Conservation (phyloP, 2,888 invertebrate genomes). For the Campoplex nolae region DNA sequence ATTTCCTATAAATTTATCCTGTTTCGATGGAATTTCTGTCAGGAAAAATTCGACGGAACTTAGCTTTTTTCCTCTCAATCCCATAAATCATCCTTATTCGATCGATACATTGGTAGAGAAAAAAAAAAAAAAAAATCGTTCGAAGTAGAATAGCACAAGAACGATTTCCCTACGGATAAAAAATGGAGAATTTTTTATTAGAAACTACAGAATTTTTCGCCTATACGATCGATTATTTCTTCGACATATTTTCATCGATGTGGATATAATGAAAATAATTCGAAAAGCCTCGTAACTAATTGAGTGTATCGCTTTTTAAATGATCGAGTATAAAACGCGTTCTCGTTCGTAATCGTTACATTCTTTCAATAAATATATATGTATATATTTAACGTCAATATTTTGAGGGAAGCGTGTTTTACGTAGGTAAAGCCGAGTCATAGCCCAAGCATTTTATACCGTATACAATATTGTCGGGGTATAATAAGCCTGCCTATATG, state of each 20-base stretch:
- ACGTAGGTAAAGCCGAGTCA: background rate
- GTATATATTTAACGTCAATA: background rate
- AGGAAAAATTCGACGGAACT: background rate
- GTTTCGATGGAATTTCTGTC: background rate
- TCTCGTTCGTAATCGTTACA: background rate
- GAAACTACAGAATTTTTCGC: background rate
- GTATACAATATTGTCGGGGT: slow-evolving; percentile 23
- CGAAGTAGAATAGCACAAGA: background rate
- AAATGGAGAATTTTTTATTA: background rate
- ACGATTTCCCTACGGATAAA: background rate
- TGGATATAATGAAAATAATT: background rate
- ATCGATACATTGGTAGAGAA: background rate
- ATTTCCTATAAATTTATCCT: too few relatives aligned
- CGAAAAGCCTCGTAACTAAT: background rate
- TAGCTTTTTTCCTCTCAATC: background rate
- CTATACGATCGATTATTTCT: background rate
- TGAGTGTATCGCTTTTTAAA: background rate
- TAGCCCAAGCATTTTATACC: background rate
- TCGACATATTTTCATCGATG: background rate
- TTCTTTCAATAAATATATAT: background rate
- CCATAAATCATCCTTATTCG: background rate
- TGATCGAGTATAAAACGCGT: background rate
- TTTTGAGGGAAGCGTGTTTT: background rate
- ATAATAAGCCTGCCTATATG: slow-evolving; percentile 3
- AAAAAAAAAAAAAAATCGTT: background rate